Evolutionary conservation across 2,113 vertebrate species (phyloP).

Genomic region (Alethe castanea): DNA sequence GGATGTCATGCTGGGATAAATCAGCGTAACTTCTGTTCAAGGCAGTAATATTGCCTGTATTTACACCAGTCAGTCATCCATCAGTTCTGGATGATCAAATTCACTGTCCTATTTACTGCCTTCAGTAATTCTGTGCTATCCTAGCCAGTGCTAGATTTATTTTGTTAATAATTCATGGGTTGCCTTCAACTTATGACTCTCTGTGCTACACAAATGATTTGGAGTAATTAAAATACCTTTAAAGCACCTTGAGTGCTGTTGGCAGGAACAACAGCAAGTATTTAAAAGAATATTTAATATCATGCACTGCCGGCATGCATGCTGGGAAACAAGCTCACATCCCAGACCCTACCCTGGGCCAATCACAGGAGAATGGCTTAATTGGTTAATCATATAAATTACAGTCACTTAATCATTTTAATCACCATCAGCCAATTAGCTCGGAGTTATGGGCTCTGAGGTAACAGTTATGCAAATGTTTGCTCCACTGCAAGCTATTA

Average conservation of each 20-base stretch:
- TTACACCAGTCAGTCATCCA: conserved; percentile 36
- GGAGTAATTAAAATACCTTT: conserved; percentile 52
- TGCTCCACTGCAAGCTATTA: conserved; percentile 79
- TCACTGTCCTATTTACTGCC: conserved; percentile 14
- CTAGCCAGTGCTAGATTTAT: background rate
- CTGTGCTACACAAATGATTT: conserved; percentile 18
- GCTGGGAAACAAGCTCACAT: conserved; percentile 70
- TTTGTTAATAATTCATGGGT: conserved; percentile 43
- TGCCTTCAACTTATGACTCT: conserved; percentile 19
- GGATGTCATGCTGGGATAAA: background rate
- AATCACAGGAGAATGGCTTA: conserved; percentile 77
- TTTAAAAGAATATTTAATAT: conserved; percentile 60
- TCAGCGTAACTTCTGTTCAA: background rate
- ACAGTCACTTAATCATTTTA: conserved; percentile 87
- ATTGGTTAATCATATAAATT: conserved; percentile 89
- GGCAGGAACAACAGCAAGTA: conserved; percentile 45
- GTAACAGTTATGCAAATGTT: conserved; percentile 86
- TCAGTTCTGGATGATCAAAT: conserved; percentile 49
- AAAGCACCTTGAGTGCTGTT: conserved; percentile 52
- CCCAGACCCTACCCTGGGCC: conserved; percentile 63
- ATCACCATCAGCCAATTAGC: conserved; percentile 84
- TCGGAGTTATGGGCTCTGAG: conserved; percentile 79
- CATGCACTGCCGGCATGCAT: background rate
- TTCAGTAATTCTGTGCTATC: conserved; percentile 17
- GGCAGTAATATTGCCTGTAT: background rate